A percentile compares a stretch with the other conserved stretches of the same genome.
These are phyloP conservation scores for Formicarius rufipectus DNA, from an alignment of 2,113 vertebrate genomes.

Conservation along the genomic window DNA sequence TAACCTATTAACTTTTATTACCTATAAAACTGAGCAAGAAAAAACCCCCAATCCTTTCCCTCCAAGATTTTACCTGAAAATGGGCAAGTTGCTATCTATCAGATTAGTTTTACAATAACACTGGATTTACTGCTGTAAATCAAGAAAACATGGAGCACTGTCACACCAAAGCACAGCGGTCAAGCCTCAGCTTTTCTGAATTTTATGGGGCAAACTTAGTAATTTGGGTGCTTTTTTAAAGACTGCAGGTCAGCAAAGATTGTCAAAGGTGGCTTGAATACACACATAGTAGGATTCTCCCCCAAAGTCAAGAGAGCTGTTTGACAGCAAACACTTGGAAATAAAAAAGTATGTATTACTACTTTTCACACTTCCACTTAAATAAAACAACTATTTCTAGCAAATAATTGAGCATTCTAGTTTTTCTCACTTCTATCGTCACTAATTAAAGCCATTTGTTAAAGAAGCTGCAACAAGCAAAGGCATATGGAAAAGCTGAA, in stretches of 20 bases:
- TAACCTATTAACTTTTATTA: neutral
- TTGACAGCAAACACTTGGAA: neutral
- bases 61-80: neutral
- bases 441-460: neutral
- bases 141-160: too few species aligned
- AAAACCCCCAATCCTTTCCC: neutral
- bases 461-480: neutral
- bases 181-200: neutral
- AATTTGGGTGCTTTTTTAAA: neutral
- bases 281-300: neutral
- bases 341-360: accelerated
- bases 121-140: neutral
- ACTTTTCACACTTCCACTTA: neutral
- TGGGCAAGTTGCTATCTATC: neutral
- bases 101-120: neutral
- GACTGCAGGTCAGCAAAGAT: neutral
- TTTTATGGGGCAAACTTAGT: neutral
- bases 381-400: neutral
- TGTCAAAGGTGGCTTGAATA: neutral
- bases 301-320: neutral
- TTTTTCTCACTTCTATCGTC: neutral
- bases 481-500: neutral
- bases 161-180: accelerated
- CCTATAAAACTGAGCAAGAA: accelerated
- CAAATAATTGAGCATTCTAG: neutral